These are phyloP conservation scores for Odontocolon sp. DNA, from an alignment of 2,888 invertebrate species.

Conservation along the genomic window DNA sequence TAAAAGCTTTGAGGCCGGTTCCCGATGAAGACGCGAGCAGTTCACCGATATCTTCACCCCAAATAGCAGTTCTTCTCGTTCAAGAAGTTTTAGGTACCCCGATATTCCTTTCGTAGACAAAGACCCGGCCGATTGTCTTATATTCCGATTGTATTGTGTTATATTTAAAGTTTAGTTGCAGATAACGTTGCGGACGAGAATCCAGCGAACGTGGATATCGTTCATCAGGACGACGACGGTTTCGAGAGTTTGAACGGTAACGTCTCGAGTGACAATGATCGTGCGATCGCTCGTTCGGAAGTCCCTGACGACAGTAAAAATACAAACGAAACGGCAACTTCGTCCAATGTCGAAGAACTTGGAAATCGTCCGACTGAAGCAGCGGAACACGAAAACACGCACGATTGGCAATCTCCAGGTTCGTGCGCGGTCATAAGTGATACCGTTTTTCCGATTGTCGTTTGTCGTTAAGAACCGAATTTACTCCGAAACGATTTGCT, in stretches of 20 bases:
- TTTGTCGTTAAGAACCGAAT: not conserved
- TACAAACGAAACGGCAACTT: constrained; percentile 17
- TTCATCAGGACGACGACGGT: constrained; percentile 87
- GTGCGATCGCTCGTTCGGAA: constrained; percentile 73
- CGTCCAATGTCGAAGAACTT: constrained; percentile 41
- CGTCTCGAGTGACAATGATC: constrained; percentile 87
- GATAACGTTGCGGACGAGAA: constrained; percentile 66
- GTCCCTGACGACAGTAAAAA: constrained; percentile 10
- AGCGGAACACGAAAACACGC: constrained; percentile 15
- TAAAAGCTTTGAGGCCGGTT: not conserved
- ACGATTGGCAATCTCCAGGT: constrained; percentile 45
- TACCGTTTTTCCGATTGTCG: not conserved
- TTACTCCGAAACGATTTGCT: not conserved
- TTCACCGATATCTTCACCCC: constrained; percentile 23
- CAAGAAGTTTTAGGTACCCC: constrained; percentile 26
- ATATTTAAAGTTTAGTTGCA: constrained; percentile 47
- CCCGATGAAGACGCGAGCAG: constrained; percentile 24
- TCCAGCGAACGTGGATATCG: constrained; percentile 66
- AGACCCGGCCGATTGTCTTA: not conserved
- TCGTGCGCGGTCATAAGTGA: constrained; percentile 1
- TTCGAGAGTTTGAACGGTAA: constrained; percentile 93
- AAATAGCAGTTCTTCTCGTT: constrained; percentile 5
- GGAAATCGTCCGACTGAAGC: constrained; percentile 7
- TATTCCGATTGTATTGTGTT: not conserved
- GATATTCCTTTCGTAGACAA: not conserved